Conservation (phyloP, 2,888 invertebrate genomes). For the Vandiemenella viatica region DNA sequence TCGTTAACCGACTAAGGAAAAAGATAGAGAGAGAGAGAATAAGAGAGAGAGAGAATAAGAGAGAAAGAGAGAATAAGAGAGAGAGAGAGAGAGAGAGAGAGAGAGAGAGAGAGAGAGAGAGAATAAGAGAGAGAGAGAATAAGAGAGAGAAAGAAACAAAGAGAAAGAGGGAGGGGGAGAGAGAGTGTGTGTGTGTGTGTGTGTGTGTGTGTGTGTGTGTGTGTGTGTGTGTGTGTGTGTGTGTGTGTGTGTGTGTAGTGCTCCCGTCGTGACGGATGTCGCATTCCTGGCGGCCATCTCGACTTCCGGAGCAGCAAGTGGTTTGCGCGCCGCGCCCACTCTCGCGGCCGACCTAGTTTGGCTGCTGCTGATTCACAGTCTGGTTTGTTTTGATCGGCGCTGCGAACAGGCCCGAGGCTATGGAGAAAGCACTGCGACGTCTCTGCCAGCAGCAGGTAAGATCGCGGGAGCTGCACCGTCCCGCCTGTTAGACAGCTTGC, state of each 20-base stretch:
- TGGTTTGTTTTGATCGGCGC: too few relatives aligned
- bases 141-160: not conserved
- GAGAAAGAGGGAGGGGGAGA: not conserved
- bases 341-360: too few relatives aligned
- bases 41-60: not conserved
- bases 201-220: not conserved
- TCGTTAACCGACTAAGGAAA: not conserved
- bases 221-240: not conserved
- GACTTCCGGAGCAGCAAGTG: too few relatives aligned
- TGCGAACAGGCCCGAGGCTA: too few relatives aligned
- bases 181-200: not conserved
- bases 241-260: not conserved
- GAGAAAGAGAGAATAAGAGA: not conserved
- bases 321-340: too few relatives aligned
- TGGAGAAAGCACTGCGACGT: too few relatives aligned
- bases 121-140: not conserved
- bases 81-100: not conserved
- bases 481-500: too few relatives aligned
- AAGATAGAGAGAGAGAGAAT: not conserved
- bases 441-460: too few relatives aligned
- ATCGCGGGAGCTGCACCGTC: too few relatives aligned
- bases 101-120: not conserved
- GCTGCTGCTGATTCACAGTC: too few relatives aligned
- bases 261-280: too few relatives aligned
- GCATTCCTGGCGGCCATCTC: too few relatives aligned